Evolutionary conservation across 2,888 invertebrate genomes (phyloP), one percentile per base, ranked within the genome.

Genomic region (Agonum fuliginosum): DNA sequence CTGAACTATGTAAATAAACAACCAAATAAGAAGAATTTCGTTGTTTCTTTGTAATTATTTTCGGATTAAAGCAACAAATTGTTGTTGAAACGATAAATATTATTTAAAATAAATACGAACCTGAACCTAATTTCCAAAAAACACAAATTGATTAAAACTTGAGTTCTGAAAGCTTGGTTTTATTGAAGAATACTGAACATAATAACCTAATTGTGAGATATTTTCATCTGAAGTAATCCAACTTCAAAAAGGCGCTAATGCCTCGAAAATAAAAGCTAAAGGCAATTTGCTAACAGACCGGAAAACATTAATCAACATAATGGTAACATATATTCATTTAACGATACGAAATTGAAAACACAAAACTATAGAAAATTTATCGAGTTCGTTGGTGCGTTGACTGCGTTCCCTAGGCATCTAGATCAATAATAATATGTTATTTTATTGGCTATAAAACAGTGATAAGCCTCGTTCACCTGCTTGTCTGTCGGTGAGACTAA

Each of bases 371-470:
- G 70, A 30, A 71, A 43, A 71, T 71, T 71, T 71, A 71, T 71
- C 71, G 37, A 19, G 37, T 17, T 19, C 20, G 65, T 30, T 30
- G 22, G 41, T 67, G 58, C 58, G 30, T 62, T 48, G 19, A 41
- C 12, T 62, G 24, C 24, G n/a, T 37, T 67, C 67, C 41, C 67
- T 41, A 67, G 10, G 37, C 24, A 58, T 58, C 27, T 48, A 51
- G 51, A 72, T 54, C 54, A 72, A 72, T 72, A 72, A 72, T 72
- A 70, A 70, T 48, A 48, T 71, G 71, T 46, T 48, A 71, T 72
- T 72, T 72, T 72, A 72, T 72, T 72, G 72, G 72, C 72, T 72
- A 72, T 72, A 72, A 72, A 72, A 37, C 54, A 54, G 72, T 72
- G 72, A 48, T 72, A 72, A 72, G 67, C 72, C 22, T 12, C 19